These are phyloP conservation scores for Falco berigora DNA, from an alignment of 2,797 vertebrate species.

Conservation along the genomic window DNA sequence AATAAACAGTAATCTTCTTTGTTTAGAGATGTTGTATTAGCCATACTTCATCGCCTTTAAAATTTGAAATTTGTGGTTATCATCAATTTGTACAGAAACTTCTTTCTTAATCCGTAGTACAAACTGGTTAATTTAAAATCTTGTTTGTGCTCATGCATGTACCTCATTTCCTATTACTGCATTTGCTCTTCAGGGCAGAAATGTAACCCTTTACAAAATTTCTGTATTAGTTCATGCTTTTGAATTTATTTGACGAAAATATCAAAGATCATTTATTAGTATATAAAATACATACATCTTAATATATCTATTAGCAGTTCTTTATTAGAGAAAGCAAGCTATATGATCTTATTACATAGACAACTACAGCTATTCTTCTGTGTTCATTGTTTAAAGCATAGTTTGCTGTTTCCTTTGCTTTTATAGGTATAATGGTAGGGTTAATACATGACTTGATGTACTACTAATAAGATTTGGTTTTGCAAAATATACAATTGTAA, in stretches of 20 bases:
- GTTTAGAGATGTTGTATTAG: background rate
- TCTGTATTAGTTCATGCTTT: background rate
- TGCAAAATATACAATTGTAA: background rate
- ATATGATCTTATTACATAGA: background rate
- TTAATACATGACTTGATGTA: background rate
- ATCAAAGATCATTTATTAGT: background rate
- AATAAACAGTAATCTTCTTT: background rate
- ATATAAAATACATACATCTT: background rate
- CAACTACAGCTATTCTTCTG: background rate
- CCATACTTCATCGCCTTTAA: background rate
- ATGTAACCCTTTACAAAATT: background rate
- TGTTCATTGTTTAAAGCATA: background rate
- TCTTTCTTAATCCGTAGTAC: background rate
- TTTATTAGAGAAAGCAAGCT: background rate
- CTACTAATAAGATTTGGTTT: background rate
- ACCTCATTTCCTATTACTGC: background rate
- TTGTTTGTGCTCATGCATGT: background rate
- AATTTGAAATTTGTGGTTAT: background rate
- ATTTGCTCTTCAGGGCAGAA: background rate
- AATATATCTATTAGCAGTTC: background rate
- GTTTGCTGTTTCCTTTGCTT: background rate
- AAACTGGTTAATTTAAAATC: background rate
- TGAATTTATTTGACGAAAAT: background rate
- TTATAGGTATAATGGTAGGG: background rate
- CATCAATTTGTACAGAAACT: background rate